phyloP scores from a whole-genome alignment of 1,140 invertebrate genomes.

The Spodoptera litura region DNA sequence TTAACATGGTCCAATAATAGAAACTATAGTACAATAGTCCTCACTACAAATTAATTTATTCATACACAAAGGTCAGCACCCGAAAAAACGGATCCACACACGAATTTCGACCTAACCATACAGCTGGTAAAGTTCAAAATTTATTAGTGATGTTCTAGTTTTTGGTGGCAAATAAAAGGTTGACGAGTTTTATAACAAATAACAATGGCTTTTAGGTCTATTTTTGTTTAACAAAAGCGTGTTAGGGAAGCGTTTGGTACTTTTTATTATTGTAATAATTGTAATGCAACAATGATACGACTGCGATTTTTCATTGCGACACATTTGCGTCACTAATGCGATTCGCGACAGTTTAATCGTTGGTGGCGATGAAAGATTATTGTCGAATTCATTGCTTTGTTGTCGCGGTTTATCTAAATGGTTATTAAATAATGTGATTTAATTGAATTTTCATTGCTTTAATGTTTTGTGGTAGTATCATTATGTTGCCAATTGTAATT shows the following conservation, averaged over 20 bases:
- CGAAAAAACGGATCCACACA: slow-evolving; percentile 56
- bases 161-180: slow-evolving; percentile 15
- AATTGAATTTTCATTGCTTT: slow-evolving; percentile 38
- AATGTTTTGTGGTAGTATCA: neutral
- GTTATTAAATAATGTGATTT: slow-evolving; percentile 42
- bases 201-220: slow-evolving; percentile 22
- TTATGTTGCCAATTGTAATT: neutral
- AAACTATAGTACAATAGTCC: slow-evolving; percentile 75
- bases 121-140: slow-evolving; percentile 46
- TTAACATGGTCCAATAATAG: slow-evolving; percentile 76
- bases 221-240: slow-evolving; percentile 17
- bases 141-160: neutral
- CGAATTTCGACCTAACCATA: slow-evolving; percentile 51
- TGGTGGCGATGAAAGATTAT: slow-evolving; percentile 44
- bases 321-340: slow-evolving; percentile 65
- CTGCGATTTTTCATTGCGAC: slow-evolving; percentile 66
- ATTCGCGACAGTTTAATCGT: slow-evolving; percentile 66
- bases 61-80: slow-evolving; percentile 72
- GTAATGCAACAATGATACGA: slow-evolving; percentile 59
- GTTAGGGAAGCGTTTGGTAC: slow-evolving; percentile 32
- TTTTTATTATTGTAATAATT: slow-evolving; percentile 47
- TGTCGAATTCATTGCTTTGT: slow-evolving; percentile 38
- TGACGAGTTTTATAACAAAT: neutral
- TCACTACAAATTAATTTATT: slow-evolving; percentile 81
- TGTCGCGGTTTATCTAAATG: slow-evolving; percentile 40